phyloP scores from a whole-genome alignment of 2,113 vertebrate species.

The Rutilus rutilus region DNA sequence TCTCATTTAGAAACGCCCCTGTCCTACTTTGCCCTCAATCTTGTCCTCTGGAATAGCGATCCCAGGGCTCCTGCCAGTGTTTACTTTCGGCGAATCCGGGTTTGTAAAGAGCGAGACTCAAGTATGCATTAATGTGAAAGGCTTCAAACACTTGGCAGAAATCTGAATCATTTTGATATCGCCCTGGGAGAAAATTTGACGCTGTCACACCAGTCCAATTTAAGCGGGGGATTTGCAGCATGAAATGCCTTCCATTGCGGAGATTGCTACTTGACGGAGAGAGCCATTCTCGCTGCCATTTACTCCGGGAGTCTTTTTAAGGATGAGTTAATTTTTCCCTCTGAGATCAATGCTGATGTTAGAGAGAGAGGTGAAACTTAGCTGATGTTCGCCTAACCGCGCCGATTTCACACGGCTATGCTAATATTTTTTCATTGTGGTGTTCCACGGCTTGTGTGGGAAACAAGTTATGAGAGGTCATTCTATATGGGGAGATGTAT shows the following conservation, averaged over 20 bases:
- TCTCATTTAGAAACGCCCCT: conserved; percentile 9
- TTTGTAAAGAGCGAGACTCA: conserved; percentile 29
- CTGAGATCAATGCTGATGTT: neutral
- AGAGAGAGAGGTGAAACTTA: conserved; percentile 7
- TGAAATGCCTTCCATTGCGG: conserved; percentile 37
- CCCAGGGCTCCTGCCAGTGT: conserved; percentile 31
- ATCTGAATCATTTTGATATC: conserved; percentile 52
- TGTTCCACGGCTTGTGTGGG: neutral
- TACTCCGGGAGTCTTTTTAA: conserved; percentile 22
- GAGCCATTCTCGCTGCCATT: conserved; percentile 12
- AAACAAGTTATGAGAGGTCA: conserved; percentile 4
- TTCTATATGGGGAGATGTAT: neutral
- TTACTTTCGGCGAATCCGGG: conserved; percentile 16
- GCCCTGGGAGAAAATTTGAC: conserved; percentile 41
- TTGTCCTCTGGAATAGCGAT: conserved; percentile 7
- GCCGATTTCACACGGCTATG: neutral
- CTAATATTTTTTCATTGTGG: neutral
- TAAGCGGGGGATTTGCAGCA: conserved; percentile 49
- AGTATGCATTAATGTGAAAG: conserved; percentile 32
- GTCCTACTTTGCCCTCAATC: conserved; percentile 14
- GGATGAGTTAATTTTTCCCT: conserved; percentile 40
- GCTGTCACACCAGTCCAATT: conserved; percentile 41
- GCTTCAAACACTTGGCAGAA: conserved; percentile 46
- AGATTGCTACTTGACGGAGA: conserved; percentile 41
- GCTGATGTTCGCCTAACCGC: neutral